Conservation (phyloP, 2,113 vertebrate genomes). For the Lophotis ruficrista region DNA sequence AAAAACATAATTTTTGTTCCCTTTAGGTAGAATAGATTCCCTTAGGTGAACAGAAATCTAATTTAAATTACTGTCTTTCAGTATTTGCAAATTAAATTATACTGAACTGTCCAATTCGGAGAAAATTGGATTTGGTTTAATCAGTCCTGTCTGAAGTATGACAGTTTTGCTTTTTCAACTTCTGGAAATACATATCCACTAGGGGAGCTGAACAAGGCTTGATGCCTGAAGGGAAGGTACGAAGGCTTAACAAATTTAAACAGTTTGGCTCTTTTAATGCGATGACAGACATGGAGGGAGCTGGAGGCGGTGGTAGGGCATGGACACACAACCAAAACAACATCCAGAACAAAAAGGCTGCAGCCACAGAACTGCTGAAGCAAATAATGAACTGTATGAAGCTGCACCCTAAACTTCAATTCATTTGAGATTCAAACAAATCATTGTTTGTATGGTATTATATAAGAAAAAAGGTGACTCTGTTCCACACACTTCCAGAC, state of each 20-base stretch:
- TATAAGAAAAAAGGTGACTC: neutral
- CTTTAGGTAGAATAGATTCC: neutral
- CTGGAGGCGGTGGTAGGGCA: neutral
- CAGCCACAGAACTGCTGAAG: neutral
- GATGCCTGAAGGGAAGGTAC: neutral
- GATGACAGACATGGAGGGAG: neutral
- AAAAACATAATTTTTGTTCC: neutral
- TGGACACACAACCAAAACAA: neutral
- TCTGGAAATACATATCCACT: neutral
- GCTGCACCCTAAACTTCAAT: neutral
- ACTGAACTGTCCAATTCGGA: neutral
- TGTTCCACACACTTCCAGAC: neutral
- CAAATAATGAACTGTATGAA: neutral
- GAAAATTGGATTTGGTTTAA: neutral
- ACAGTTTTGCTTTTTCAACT: constrained; percentile 1
- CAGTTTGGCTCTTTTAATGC: neutral
- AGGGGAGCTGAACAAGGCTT: neutral
- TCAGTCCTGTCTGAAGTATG: constrained; percentile 20
- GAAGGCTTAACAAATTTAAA: neutral
- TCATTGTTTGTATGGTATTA: neutral
- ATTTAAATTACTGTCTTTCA: constrained; percentile 26
- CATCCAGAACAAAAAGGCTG: neutral
- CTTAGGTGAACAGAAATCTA: neutral
- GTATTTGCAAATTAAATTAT: constrained; percentile 43
- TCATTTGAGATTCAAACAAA: neutral